These are phyloP conservation scores for Dryobota labecula DNA, from an alignment of 2,888 invertebrate species.

Conservation along the genomic window DNA sequence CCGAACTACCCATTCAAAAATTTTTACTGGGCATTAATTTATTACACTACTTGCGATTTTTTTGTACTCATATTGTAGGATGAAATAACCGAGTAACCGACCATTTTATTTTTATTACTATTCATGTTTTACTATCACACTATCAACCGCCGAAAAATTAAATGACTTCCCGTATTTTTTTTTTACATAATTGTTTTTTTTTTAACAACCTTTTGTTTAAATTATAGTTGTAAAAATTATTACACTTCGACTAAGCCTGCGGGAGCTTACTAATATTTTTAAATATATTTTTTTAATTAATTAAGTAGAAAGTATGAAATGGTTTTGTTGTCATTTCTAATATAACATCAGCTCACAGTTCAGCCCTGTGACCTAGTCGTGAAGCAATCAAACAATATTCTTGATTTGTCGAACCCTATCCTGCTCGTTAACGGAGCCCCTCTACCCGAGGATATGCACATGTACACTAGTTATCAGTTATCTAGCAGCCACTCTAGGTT, in stretches of 20 bases:
- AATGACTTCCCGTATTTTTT: too few relatives aligned
- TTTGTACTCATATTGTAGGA: too few relatives aligned
- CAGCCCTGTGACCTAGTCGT: slow-evolving; percentile 47
- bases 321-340: background rate
- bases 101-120: too few relatives aligned
- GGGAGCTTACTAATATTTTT: background rate
- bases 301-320: background rate
- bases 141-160: too few relatives aligned
- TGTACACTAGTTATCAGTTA: background rate
- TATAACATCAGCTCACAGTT: background rate
- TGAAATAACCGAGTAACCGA: too few relatives aligned
- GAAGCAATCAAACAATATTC: slow-evolving; percentile 53
- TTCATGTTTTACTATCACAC: too few relatives aligned
- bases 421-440: slow-evolving; percentile 51
- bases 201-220: too few relatives aligned
- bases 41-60: too few relatives aligned
- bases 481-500: background rate
- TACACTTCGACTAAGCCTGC: background rate
- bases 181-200: too few relatives aligned
- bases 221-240: too few relatives aligned
- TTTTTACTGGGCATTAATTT: too few relatives aligned
- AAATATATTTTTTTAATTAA: background rate
- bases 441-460: slow-evolving; percentile 33
- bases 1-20: background rate
- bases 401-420: slow-evolving; percentile 52